Conservation (phyloP, 2,888 invertebrate species). For the Ormyrus labotus region DNA sequence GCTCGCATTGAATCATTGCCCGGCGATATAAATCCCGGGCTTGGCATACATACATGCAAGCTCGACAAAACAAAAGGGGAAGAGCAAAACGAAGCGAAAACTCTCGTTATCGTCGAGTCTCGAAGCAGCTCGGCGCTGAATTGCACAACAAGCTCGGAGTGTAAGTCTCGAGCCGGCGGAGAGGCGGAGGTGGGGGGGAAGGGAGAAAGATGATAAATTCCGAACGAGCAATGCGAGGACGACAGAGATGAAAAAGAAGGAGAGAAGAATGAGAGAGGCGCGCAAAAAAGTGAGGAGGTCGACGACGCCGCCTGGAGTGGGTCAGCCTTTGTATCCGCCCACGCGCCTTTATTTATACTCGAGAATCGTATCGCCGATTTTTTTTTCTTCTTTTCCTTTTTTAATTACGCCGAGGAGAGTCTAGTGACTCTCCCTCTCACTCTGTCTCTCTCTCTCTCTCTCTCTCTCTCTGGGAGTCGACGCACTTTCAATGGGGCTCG, state of each 20-base stretch:
- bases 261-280: conserved; percentile 16
- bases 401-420: too few species aligned
- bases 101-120: background rate
- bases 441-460: too few species aligned
- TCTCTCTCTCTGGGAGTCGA: too few species aligned
- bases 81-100: too few species aligned
- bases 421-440: too few species aligned
- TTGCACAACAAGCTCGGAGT: background rate
- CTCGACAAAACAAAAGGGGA: too few species aligned
- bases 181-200: background rate
- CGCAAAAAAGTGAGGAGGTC: conserved; percentile 35
- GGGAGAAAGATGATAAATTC: background rate
- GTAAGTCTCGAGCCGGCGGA: background rate
- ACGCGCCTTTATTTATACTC: background rate
- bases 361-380: background rate
- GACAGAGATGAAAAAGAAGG: conserved; percentile 45
- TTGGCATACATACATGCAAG: too few species aligned
- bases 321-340: conserved; percentile 41
- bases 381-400: too few species aligned
- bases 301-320: conserved; percentile 50
- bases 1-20: too few species aligned
- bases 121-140: background rate
- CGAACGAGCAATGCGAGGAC: conserved; percentile 40
- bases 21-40: too few species aligned
- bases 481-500: too few species aligned